phyloP scores from a whole-genome alignment of 2,797 vertebrate species.

The Hypotaenidia philippensis region DNA sequence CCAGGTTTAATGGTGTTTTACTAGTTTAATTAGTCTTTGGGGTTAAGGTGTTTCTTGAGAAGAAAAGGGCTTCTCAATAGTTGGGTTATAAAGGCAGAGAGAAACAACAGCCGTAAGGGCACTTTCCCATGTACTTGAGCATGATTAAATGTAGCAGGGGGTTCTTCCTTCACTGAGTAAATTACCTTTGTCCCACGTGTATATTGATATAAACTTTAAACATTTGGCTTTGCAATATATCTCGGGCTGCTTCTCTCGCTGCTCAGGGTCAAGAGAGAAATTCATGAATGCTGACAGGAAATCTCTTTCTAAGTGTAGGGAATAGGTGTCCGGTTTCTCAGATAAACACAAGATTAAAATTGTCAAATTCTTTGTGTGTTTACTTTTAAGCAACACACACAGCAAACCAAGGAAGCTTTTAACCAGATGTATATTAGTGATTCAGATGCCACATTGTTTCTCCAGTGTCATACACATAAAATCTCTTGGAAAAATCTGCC shows the following conservation, averaged over 20 bases:
- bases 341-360: constrained; percentile 29
- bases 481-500: neutral
- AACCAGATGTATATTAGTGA: neutral
- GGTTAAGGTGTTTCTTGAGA: constrained; percentile 57
- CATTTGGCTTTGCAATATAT: constrained; percentile 77
- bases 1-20: constrained; percentile 45
- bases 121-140: constrained; percentile 71
- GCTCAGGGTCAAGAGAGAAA: constrained; percentile 71
- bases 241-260: constrained; percentile 71
- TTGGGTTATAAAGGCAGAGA: constrained; percentile 37
- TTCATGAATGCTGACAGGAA: constrained; percentile 64
- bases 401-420: neutral
- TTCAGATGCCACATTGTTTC: neutral
- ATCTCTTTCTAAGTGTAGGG: constrained; percentile 16
- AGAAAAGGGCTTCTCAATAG: constrained; percentile 51
- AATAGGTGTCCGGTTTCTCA: constrained; percentile 43
- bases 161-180: constrained; percentile 72
- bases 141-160: constrained; percentile 76
- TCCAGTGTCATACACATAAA: neutral
- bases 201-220: constrained; percentile 78
- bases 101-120: constrained; percentile 37
- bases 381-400: neutral
- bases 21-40: constrained; percentile 58
- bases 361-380: constrained; percentile 3
- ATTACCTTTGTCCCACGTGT: constrained; percentile 76